Conservation (phyloP, 2,797 vertebrate species). For the Toxotes lorentzi region DNA sequence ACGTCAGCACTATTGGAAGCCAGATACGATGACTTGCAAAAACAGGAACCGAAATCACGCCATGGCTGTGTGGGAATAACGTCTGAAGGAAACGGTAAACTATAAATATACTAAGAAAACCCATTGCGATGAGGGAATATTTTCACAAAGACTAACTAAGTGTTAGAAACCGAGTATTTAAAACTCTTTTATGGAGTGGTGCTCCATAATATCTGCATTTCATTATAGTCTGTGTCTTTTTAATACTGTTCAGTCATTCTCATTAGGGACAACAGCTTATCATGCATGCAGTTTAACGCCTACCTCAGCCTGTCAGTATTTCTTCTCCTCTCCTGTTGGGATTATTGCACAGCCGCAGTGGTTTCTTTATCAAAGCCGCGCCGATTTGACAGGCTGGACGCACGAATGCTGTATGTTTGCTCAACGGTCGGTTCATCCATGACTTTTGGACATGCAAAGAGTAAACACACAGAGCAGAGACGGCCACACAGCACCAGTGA, state of each 20-base stretch:
- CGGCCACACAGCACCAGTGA: neutral
- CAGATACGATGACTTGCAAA: constrained; percentile 74
- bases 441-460: constrained; percentile 74
- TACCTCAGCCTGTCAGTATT: constrained; percentile 35
- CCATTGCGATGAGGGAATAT: too few relatives aligned
- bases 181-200: neutral
- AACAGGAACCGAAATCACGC: constrained; percentile 37
- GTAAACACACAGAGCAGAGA: constrained; percentile 24
- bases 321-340: neutral
- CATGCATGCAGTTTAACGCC: constrained; percentile 3
- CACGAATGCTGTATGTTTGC: constrained; percentile 52
- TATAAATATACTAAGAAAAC: neutral
- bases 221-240: neutral
- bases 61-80: neutral
- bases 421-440: constrained; percentile 48
- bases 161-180: neutral
- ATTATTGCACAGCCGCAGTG: constrained; percentile 28
- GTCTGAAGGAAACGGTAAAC: too few relatives aligned
- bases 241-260: neutral
- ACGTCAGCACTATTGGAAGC: constrained; percentile 32
- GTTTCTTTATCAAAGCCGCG: neutral
- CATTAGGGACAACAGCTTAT: neutral
- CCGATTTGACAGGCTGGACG: constrained; percentile 2
- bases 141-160: neutral
- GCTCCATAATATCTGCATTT: neutral